Evolutionary conservation across 2,113 vertebrate species (phyloP).

Genomic region (Caranx ignobilis): DNA sequence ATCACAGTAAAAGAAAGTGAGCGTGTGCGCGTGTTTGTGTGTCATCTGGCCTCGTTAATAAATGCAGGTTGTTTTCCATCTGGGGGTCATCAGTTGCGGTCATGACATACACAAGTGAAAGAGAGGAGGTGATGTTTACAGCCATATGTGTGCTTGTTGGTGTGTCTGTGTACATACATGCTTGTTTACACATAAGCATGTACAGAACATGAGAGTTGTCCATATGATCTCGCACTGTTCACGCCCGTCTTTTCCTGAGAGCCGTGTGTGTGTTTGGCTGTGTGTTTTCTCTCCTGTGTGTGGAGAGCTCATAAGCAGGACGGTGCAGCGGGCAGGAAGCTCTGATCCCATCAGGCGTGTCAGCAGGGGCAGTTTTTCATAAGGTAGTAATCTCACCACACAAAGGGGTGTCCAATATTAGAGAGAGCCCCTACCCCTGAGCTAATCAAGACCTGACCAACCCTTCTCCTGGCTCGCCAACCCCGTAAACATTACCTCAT

Average conservation of each 20-base stretch:
- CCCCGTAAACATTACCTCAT: constrained; percentile 78
- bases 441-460: constrained; percentile 79
- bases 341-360: constrained; percentile 77
- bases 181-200: constrained; percentile 11
- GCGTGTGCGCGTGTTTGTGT: constrained; percentile 50
- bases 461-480: constrained; percentile 58
- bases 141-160: background rate
- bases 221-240: background rate
- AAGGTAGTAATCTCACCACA: constrained; percentile 80
- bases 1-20: constrained; percentile 47
- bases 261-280: constrained; percentile 31
- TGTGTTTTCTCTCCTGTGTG: constrained; percentile 47
- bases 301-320: constrained; percentile 60
- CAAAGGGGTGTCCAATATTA: constrained; percentile 79
- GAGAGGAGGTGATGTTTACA: constrained; percentile 22
- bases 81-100: constrained; percentile 58
- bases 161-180: constrained; percentile 12
- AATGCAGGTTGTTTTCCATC: constrained; percentile 71
- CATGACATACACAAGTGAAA: constrained; percentile 35
- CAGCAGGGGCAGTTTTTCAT: constrained; percentile 82
- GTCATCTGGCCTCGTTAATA: constrained; percentile 65
- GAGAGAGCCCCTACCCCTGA: constrained; percentile 72
- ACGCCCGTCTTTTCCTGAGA: constrained; percentile 6
- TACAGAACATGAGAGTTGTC: constrained; percentile 7
- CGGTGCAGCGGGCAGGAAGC: constrained; percentile 70